phyloP scores from a whole-genome alignment of 1,140 invertebrate genomes.

The Ostrea denselamellosa region DNA sequence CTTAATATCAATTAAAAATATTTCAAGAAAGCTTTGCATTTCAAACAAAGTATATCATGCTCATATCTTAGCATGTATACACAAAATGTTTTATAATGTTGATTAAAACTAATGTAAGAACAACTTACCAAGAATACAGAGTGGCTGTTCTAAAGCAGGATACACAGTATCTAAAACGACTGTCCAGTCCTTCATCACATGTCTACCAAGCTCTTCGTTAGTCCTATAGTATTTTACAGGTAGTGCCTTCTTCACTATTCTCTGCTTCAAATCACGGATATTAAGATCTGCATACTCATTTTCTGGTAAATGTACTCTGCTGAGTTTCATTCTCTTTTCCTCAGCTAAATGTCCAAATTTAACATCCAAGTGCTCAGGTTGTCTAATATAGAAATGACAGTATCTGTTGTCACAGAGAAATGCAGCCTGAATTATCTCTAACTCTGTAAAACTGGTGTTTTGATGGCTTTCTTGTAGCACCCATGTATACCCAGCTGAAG shows the following conservation, averaged over 20 bases:
- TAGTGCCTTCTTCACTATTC: slow-evolving; percentile 76
- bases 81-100: too few species aligned
- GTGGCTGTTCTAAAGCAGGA: slow-evolving; percentile 63
- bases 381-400: slow-evolving; percentile 75
- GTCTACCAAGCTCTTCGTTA: slow-evolving; percentile 68
- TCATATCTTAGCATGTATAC: too few species aligned
- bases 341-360: slow-evolving; percentile 65
- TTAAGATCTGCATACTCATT: slow-evolving; percentile 72
- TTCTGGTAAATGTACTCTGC: slow-evolving; percentile 61
- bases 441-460: slow-evolving; percentile 74
- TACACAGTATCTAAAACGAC: slow-evolving; percentile 72
- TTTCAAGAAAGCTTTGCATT: too few species aligned
- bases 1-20: too few species aligned
- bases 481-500: slow-evolving; percentile 73
- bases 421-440: slow-evolving; percentile 76
- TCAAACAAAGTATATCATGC: too few species aligned
- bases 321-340: slow-evolving; percentile 55
- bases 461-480: slow-evolving; percentile 71
- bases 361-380: slow-evolving; percentile 74
- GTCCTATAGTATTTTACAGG: slow-evolving; percentile 75
- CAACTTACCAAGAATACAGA: slow-evolving; percentile 46
- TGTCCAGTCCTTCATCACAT: slow-evolving; percentile 74
- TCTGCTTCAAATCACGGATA: slow-evolving; percentile 73
- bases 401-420: slow-evolving; percentile 68
- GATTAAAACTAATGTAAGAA: not conserved